Evolutionary conservation across 2,797 vertebrate genomes (phyloP).

Genomic region (Chromis chromis): DNA sequence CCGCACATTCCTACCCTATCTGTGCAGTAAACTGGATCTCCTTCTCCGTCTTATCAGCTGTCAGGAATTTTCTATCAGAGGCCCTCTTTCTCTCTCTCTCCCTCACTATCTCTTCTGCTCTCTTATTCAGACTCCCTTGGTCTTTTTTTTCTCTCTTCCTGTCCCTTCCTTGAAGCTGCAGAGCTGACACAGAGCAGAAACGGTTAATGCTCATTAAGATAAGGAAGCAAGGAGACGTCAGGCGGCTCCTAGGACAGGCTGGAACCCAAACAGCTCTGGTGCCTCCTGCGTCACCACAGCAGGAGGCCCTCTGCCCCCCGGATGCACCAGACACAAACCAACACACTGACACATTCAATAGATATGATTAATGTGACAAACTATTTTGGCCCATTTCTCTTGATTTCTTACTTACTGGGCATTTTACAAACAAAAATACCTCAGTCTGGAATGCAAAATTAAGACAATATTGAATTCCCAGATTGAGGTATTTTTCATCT

Average conservation of each 20-base stretch:
- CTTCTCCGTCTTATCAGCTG: slow-evolving; percentile 86
- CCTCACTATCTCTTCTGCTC: slow-evolving; percentile 59
- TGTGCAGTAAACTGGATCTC: slow-evolving; percentile 89
- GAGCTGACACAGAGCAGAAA: slow-evolving; percentile 82
- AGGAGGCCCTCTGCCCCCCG: slow-evolving; percentile 35
- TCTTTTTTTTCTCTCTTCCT: slow-evolving; percentile 63
- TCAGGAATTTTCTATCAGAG: slow-evolving; percentile 86
- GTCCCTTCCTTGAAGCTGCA: slow-evolving; percentile 70
- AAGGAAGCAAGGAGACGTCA: slow-evolving; percentile 76
- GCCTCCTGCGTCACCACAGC: slow-evolving; percentile 57
- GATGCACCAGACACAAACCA: slow-evolving; percentile 17
- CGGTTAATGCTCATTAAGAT: slow-evolving; percentile 84
- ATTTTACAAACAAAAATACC: neutral
- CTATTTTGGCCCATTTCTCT: neutral
- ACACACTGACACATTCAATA: slow-evolving; percentile 19
- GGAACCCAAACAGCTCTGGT: slow-evolving; percentile 78
- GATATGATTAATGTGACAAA: neutral
- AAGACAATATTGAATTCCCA: no score
- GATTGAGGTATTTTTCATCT: no score
- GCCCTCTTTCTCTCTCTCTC: slow-evolving; percentile 64
- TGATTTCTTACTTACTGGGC: neutral
- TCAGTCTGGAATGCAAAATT: no score
- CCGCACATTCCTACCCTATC: slow-evolving; percentile 87
- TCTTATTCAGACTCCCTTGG: slow-evolving; percentile 58
- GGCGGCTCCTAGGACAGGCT: slow-evolving; percentile 73